Evolutionary conservation across 1,140 invertebrate species (phyloP), one percentile per base, ranked within the genome.

Genomic region (Portunus trituberculatus): DNA sequence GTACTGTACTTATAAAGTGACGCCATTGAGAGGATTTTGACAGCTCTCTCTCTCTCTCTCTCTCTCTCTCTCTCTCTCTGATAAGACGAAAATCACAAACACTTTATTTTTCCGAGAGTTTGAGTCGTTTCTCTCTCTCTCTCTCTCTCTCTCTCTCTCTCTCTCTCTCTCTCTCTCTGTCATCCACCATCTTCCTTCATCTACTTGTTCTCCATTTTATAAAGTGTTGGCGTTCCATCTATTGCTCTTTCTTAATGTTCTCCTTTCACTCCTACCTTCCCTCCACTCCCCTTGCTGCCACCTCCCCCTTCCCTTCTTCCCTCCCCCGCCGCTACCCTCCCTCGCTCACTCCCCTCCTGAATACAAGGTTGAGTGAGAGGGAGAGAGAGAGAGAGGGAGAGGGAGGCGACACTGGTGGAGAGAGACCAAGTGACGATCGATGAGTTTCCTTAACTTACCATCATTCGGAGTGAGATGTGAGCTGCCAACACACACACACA

Each of bases 51-150:
- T 82, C 67, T 31, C 90, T 93, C 32, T 31, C 59, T 45, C 67
- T 28, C 91, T 92, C 91, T 92, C 59, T 92, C 91, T 92, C 91
- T 59, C 29, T 45, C 48, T 82, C 31, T 92, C 91, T 91, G 16
- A n/a, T 52, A 59, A 59, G 16, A 20, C 52, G 16, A 59, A 39
- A 39, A 39, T 39, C 39, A 39, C 39, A 59, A 59, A 59, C 52
- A 59, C 16, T 10, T 59, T 4, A 59, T 59, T 59, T 59, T 59
- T 10, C 52, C 1, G 52, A 59, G 52, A 59, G 52, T 59, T 59
- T 59, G 1, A 14, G 52, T 14, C 52, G 16, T 82, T 45, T 28
- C 59, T n/a, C 92, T 93, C 92, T 93, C 92, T 84, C 76, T 84
- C 76, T 93, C 92, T 93, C 76, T 84, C 92, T 93, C 59, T 67